A percentile compares a stretch with the other conserved stretches of the same genome.
These are phyloP conservation scores for Drosophila kanekoi DNA, from an alignment of 2,888 invertebrate species.

Conservation along the genomic window DNA sequence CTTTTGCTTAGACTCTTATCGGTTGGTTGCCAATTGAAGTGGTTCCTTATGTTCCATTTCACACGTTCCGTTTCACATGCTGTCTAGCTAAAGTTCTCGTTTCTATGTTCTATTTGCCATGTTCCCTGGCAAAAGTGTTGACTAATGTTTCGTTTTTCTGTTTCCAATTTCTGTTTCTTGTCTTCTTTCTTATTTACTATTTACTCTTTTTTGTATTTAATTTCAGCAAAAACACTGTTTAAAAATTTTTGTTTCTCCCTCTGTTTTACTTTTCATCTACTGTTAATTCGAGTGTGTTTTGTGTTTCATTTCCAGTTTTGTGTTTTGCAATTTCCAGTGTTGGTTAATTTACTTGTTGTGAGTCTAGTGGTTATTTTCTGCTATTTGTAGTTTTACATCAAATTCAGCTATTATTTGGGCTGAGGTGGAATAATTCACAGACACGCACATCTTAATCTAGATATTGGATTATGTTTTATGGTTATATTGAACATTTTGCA, in stretches of 20 bases:
- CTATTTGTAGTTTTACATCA: conserved; percentile 2
- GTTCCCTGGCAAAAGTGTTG: background rate
- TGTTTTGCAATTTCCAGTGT: conserved; percentile 3
- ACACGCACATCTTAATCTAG: conserved; percentile 11
- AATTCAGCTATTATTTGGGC: conserved; percentile 14
- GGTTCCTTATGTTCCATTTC: conserved; percentile 30
- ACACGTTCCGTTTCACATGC: conserved; percentile 3
- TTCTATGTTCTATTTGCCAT: background rate
- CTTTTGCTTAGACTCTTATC: background rate
- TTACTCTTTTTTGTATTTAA: background rate
- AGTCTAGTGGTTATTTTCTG: conserved; percentile 7
- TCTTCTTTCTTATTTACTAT: background rate
- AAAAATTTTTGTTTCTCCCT: background rate
- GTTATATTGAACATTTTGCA: conserved; percentile 22
- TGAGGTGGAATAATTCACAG: conserved; percentile 6
- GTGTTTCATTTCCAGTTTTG: conserved; percentile 17
- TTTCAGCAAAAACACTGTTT: background rate
- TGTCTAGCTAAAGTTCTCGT: background rate
- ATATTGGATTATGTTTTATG: conserved; percentile 11
- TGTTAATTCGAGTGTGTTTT: conserved; percentile 7
- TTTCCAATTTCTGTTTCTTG: background rate
- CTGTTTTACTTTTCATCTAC: background rate
- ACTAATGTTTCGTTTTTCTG: background rate
- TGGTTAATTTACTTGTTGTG: conserved; percentile 10
- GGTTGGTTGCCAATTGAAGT: conserved; percentile 4